These are phyloP conservation scores for Polymixis flavicincta DNA, from an alignment of 2,888 invertebrate genomes.

Conservation along the genomic window DNA sequence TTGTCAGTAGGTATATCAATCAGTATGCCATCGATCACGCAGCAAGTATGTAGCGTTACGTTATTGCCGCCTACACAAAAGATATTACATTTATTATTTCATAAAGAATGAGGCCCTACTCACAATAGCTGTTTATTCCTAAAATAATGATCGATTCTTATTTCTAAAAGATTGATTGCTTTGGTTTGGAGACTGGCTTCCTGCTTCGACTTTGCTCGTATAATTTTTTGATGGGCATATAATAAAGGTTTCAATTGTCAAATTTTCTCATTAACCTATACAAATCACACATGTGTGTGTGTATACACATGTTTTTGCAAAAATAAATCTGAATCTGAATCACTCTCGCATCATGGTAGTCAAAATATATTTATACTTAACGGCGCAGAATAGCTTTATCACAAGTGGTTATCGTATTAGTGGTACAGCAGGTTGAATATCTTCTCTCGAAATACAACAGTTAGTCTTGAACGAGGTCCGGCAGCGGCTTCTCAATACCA, in stretches of 20 bases:
- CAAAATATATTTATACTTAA: background rate
- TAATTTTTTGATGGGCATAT: background rate
- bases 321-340: no score
- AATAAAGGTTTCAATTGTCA: background rate
- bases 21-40: conserved; percentile 51
- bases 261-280: background rate
- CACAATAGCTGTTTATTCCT: conserved; percentile 44
- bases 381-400: background rate
- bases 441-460: background rate
- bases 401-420: background rate
- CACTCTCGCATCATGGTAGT: background rate
- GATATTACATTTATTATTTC: conserved; percentile 53
- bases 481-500: no score
- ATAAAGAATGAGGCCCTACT: conserved; percentile 32
- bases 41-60: conserved; percentile 17
- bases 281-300: no score
- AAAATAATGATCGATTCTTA: conserved; percentile 64
- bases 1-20: conserved; percentile 31
- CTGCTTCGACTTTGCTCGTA: background rate
- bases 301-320: no score
- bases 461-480: no score
- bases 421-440: background rate
- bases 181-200: conserved; percentile 23
- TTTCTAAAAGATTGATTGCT: conserved; percentile 54
- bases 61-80: conserved; percentile 42